A percentile compares a stretch with the other conserved stretches of the same genome.
phyloP scores from a whole-genome alignment of 2,888 invertebrate genomes.

The Lissonota sp. region DNA sequence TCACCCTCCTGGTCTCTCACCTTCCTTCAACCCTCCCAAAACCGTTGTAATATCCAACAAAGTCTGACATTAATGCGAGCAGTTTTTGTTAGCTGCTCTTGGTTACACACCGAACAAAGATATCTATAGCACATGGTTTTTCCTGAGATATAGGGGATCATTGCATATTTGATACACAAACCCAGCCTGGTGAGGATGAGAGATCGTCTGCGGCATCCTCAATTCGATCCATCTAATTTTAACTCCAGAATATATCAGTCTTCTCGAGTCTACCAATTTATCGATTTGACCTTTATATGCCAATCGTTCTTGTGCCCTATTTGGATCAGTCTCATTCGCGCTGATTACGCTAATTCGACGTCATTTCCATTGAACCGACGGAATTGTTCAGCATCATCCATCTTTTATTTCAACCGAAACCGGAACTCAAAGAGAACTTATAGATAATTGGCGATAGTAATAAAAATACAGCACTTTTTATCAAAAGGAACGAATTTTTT shows the following conservation, averaged over 20 bases:
- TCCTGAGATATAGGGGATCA: constrained; percentile 11
- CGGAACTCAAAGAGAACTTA: too few species aligned
- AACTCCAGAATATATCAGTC: constrained; percentile 17
- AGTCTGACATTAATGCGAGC: constrained; percentile 68
- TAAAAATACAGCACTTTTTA: too few species aligned
- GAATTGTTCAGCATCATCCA: too few species aligned
- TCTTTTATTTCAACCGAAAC: too few species aligned
- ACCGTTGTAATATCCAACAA: constrained; percentile 63
- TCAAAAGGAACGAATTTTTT: too few species aligned
- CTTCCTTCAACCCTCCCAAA: constrained; percentile 31
- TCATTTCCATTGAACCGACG: too few species aligned
- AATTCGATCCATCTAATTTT: constrained; percentile 26
- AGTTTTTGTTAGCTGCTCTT: constrained; percentile 39
- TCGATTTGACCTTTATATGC: constrained; percentile 20
- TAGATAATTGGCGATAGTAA: too few species aligned
- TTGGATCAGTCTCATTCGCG: not conserved
- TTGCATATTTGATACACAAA: constrained; percentile 44
- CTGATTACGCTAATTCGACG: too few species aligned
- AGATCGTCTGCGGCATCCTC: constrained; percentile 9
- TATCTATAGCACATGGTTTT: not conserved
- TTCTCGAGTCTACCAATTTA: constrained; percentile 7
- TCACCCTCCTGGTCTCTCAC: not conserved
- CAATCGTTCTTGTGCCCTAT: not conserved
- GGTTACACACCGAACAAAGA: not conserved
- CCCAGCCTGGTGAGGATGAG: constrained; percentile 4